A percentile compares a stretch with the other conserved stretches of the same genome.
Conservation (phyloP, 2,888 invertebrate genomes). For the Tachystola acroxantha region DNA sequence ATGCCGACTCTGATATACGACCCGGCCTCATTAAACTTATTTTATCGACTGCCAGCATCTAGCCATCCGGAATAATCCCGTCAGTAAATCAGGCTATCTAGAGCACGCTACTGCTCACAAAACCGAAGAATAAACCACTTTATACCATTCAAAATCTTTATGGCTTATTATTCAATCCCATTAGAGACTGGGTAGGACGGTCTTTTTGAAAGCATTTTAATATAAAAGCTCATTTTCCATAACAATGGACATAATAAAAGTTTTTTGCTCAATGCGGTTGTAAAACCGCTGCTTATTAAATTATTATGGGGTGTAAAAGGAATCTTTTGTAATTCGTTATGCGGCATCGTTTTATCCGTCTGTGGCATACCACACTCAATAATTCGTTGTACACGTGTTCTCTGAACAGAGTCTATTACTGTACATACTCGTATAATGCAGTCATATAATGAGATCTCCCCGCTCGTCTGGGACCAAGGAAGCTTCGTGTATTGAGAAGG, state of each 20-base stretch:
- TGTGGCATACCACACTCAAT: conserved; percentile 1
- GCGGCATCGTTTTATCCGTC: conserved; percentile 7
- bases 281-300: conserved; percentile 60
- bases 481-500: too few relatives aligned
- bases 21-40: conserved; percentile 68
- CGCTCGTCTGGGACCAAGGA: too few relatives aligned
- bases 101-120: conserved; percentile 49
- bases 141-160: conserved; percentile 69
- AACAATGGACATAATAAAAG: conserved; percentile 59
- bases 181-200: conserved; percentile 66
- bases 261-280: conserved; percentile 47
- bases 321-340: conserved; percentile 29
- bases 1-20: conserved; percentile 72
- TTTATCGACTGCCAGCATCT: conserved; percentile 69
- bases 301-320: conserved; percentile 48
- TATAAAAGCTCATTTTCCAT: conserved; percentile 67
- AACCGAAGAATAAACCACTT: conserved; percentile 61
- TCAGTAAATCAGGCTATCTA: conserved; percentile 61
- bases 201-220: conserved; percentile 59
- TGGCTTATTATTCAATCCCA: conserved; percentile 70
- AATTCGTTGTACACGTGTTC: conserved; percentile 1
- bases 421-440: too few relatives aligned
- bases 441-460: too few relatives aligned
- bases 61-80: conserved; percentile 49
- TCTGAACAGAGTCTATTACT: not conserved